Conservation (phyloP, 1,140 invertebrate species). For the Bilobella aurantiaca region DNA sequence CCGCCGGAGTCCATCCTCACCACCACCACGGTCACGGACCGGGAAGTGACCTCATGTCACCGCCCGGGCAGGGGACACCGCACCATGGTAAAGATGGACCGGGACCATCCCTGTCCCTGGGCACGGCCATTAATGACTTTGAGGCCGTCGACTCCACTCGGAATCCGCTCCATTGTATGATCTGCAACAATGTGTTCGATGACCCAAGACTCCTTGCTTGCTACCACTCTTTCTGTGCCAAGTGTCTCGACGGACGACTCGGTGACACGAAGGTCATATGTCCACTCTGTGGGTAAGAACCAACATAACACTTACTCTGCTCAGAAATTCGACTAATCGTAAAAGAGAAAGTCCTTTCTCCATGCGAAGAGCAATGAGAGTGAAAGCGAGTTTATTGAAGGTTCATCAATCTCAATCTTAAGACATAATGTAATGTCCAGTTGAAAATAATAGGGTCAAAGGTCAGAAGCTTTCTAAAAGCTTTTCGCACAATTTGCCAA, state of each 20-base stretch:
- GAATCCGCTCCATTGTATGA: conserved; percentile 53
- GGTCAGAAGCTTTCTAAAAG: too few species aligned
- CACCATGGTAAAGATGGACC: conserved; percentile 10
- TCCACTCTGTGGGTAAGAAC: conserved; percentile 57
- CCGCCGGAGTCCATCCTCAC: not conserved
- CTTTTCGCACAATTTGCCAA: too few species aligned
- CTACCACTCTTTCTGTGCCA: conserved; percentile 58
- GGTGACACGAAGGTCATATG: conserved; percentile 52
- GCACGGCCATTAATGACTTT: conserved; percentile 15
- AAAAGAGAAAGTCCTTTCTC: too few species aligned
- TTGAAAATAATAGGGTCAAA: too few species aligned
- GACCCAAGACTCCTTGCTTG: conserved; percentile 57
- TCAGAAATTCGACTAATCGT: not conserved
- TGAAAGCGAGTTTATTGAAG: too few species aligned
- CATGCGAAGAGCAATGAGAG: too few species aligned
- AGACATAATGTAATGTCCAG: too few species aligned
- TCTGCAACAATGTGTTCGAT: conserved; percentile 57
- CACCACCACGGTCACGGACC: too few species aligned
- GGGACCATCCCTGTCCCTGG: not conserved
- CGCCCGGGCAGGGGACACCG: not conserved
- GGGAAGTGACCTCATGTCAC: conserved; percentile 10
- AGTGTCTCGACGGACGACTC: conserved; percentile 51
- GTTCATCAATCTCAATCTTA: too few species aligned
- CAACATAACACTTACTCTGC: not conserved
- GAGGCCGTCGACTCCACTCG: conserved; percentile 37